These are phyloP conservation scores for Menidia beryllina DNA, from an alignment of 2,113 vertebrate genomes.

Conservation along the genomic window DNA sequence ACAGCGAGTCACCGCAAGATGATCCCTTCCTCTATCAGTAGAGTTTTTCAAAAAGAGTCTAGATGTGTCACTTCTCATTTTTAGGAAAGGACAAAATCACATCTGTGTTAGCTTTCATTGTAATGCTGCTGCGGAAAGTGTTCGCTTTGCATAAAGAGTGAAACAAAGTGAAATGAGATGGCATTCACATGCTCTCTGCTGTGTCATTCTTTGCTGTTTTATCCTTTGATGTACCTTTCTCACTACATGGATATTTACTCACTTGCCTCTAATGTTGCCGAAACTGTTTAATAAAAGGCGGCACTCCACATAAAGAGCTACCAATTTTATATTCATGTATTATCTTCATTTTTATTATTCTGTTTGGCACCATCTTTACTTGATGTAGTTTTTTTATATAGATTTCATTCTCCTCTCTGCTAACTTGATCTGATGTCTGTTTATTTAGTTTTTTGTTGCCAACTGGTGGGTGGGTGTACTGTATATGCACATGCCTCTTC, in stretches of 20 bases:
- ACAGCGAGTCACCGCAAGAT: not conserved
- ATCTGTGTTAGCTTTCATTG: constrained; percentile 29
- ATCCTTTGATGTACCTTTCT: not conserved
- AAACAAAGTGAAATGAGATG: not conserved
- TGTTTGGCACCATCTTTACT: constrained; percentile 4
- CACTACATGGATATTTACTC: not conserved
- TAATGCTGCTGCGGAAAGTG: constrained; percentile 27
- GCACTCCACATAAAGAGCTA: constrained; percentile 1
- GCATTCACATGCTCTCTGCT: not conserved
- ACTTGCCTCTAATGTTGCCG: not conserved
- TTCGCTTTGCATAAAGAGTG: constrained; percentile 16
- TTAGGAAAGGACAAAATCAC: constrained; percentile 5
- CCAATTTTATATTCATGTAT: constrained; percentile 9
- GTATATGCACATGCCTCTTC: constrained; percentile 30
- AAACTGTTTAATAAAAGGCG: not conserved
- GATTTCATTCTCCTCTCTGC: constrained; percentile 42
- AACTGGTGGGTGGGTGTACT: constrained; percentile 55
- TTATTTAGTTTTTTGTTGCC: constrained; percentile 43
- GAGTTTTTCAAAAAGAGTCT: constrained; percentile 10
- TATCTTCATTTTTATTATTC: constrained; percentile 27
- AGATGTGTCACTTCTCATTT: constrained; percentile 29
- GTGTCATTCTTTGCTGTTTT: not conserved
- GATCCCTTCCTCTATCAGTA: constrained; percentile 31
- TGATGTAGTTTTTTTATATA: constrained; percentile 29
- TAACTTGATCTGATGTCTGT: constrained; percentile 54